phyloP scores from a whole-genome alignment of 2,113 vertebrate genomes.

The zebrafish (Danio rerio) region DNA sequence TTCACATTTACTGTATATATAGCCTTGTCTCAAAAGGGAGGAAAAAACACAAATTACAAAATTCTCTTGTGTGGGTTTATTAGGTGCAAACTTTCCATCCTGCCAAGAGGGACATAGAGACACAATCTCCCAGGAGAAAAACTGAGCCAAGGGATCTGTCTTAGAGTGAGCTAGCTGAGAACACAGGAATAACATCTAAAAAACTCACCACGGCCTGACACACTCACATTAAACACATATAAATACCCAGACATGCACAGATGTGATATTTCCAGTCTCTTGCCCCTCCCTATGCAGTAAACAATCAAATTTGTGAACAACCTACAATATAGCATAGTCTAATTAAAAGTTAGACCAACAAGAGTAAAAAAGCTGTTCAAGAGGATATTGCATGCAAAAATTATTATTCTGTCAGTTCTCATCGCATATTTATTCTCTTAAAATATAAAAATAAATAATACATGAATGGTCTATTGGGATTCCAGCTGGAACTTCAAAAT shows the following conservation, averaged over 20 bases:
- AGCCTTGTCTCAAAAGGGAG: background rate
- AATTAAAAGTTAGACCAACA: too few species aligned
- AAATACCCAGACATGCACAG: conserved; percentile 2
- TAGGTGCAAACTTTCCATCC: background rate
- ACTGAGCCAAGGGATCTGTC: background rate
- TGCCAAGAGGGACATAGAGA: conserved; percentile 14
- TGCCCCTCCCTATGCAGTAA: too few species aligned
- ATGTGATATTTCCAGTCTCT: background rate
- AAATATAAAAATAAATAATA: too few species aligned
- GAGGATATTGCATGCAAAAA: too few species aligned
- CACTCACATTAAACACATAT: conserved; percentile 24
- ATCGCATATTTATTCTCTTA: too few species aligned
- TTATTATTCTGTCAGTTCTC: too few species aligned
- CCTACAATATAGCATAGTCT: too few species aligned
- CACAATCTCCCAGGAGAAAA: background rate
- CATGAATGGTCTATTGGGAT: too few species aligned
- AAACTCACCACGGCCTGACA: background rate
- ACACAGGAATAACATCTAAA: background rate
- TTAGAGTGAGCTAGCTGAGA: conserved; percentile 11
- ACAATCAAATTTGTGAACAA: too few species aligned
- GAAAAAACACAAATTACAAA: background rate
- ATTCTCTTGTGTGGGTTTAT: background rate
- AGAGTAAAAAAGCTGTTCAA: too few species aligned
- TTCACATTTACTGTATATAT: background rate
- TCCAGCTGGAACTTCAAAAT: too few species aligned